Evolutionary conservation across 2,113 vertebrate genomes (phyloP).

Genomic region (Propithecus coquereli): DNA sequence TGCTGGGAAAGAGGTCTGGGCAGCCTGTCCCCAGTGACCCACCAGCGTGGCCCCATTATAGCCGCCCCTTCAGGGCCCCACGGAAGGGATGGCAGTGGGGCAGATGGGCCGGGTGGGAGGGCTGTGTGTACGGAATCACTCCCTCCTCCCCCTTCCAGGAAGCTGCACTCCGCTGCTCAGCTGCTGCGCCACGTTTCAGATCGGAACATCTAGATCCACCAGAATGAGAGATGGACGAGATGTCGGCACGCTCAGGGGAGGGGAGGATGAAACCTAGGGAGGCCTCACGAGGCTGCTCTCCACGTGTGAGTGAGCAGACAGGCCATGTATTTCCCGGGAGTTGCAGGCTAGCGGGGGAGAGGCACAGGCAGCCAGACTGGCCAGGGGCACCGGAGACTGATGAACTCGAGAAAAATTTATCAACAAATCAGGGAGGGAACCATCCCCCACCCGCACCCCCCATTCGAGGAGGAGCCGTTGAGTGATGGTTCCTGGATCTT

Average conservation of each 20-base stretch:
- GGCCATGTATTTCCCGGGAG: not conserved
- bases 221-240: not conserved
- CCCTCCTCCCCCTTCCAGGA: conserved; percentile 33
- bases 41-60: not conserved
- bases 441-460: not conserved
- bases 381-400: not conserved
- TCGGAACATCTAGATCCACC: conserved; percentile 35
- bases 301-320: not conserved
- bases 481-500: not conserved
- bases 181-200: not conserved
- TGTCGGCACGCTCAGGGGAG: not conserved
- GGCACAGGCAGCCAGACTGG: not conserved
- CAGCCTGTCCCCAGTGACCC: not conserved
- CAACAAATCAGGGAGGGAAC: not conserved
- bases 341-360: not conserved
- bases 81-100: accelerated
- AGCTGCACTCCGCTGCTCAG: not conserved
- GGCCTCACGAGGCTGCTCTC: not conserved
- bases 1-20: not conserved
- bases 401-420: not conserved
- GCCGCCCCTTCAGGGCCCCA: not conserved
- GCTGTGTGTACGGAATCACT: not conserved
- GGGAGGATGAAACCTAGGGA: not conserved
- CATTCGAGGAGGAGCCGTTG: not conserved
- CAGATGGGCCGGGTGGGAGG: not conserved